Evolutionary conservation across 2,113 vertebrate species (phyloP).

Genomic region (Crotalus helleri): DNA sequence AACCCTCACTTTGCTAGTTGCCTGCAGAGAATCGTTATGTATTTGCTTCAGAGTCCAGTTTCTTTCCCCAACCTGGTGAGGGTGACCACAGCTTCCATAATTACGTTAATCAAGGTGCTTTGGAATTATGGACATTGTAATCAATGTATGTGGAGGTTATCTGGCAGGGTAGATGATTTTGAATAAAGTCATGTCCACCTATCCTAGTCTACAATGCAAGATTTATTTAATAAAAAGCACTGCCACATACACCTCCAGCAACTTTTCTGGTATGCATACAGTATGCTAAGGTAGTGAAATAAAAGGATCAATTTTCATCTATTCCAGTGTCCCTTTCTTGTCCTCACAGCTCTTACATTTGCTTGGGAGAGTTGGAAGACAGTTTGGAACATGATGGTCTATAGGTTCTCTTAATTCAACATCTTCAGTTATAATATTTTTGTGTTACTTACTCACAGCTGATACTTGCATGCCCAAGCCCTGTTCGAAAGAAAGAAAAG

Average conservation of each 20-base stretch:
- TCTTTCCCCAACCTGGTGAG: not conserved
- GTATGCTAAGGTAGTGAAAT: not conserved
- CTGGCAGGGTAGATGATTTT: not conserved
- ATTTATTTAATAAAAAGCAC: not conserved
- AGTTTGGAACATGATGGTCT: not conserved
- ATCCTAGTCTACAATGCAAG: not conserved
- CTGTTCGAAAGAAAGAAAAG: not conserved
- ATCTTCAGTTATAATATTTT: not conserved
- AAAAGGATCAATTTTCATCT: not conserved
- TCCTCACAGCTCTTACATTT: not conserved
- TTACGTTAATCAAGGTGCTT: not conserved
- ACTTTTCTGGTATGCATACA: not conserved
- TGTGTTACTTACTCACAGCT: not conserved
- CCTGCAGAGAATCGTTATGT: not conserved
- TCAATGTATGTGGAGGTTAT: not conserved
- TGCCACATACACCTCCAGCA: not conserved
- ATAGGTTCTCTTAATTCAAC: not conserved
- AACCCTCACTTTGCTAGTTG: constrained; percentile 12
- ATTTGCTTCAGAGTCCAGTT: not conserved
- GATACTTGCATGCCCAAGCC: not conserved
- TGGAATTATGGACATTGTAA: not conserved
- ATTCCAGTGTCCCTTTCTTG: not conserved
- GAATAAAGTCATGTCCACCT: not conserved
- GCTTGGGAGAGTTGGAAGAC: not conserved
- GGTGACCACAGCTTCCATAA: not conserved